Conservation (phyloP, 2,797 vertebrate species). For the Bradypodion ventrale region DNA sequence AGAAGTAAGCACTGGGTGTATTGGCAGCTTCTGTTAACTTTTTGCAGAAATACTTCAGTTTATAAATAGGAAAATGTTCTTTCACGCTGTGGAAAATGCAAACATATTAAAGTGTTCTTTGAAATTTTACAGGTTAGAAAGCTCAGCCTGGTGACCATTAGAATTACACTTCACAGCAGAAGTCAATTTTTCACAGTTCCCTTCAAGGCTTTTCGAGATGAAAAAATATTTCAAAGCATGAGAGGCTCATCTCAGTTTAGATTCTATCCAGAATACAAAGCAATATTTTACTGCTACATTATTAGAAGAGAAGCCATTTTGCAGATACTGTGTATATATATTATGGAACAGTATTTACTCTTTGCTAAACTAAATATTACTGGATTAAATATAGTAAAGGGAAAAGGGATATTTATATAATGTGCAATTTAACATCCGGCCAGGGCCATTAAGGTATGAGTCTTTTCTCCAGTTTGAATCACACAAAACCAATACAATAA, state of each 20-base stretch:
- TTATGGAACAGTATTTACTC: constrained; percentile 19
- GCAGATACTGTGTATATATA: constrained; percentile 8
- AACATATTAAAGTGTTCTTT: constrained; percentile 54
- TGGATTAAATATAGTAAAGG: background rate
- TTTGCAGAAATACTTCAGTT: constrained; percentile 48
- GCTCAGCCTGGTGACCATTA: constrained; percentile 52
- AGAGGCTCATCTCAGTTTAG: constrained; percentile 7
- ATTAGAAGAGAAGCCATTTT: constrained; percentile 13
- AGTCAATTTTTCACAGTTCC: constrained; percentile 49
- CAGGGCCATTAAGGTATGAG: too few relatives aligned
- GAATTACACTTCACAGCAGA: constrained; percentile 45
- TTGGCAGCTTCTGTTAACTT: constrained; percentile 41
- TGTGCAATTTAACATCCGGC: too few relatives aligned
- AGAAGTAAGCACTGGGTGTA: constrained; percentile 41
- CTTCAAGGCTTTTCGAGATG: constrained; percentile 44
- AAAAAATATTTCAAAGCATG: constrained; percentile 30
- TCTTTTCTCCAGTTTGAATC: too few relatives aligned
- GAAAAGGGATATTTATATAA: too few relatives aligned
- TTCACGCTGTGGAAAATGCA: constrained; percentile 62
- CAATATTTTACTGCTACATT: background rate
- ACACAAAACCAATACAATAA: too few relatives aligned
- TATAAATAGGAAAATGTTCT: constrained; percentile 62
- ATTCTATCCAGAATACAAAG: constrained; percentile 33
- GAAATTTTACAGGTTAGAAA: constrained; percentile 56
- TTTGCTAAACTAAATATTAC: background rate